phyloP scores from a whole-genome alignment of 2,888 invertebrate genomes.

The Ichneumoninae sp. region DNA sequence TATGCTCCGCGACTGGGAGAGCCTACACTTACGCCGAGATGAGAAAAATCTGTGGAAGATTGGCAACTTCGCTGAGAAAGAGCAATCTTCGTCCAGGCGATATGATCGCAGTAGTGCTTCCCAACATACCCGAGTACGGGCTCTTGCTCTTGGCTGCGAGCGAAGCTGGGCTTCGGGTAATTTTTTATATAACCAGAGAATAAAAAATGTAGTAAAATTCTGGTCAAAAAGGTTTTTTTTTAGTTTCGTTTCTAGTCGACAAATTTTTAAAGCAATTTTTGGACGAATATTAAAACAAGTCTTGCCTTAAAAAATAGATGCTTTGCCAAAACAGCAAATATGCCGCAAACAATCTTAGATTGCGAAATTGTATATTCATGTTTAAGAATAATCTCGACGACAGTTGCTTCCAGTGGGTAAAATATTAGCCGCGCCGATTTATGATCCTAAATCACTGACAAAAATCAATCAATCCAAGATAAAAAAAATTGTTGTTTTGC shows the following conservation, averaged over 20 bases:
- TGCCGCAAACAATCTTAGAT: not conserved
- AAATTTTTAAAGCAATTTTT: not conserved
- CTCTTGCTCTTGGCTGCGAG: constrained; percentile 72
- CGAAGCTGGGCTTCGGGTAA: constrained; percentile 74
- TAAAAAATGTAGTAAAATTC: too few species aligned
- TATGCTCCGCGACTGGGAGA: constrained; percentile 76
- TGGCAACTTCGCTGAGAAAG: constrained; percentile 78
- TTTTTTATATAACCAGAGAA: constrained; percentile 36
- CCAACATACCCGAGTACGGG: constrained; percentile 80
- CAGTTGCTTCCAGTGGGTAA: not conserved
- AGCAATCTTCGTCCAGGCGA: constrained; percentile 77
- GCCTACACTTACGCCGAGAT: constrained; percentile 78
- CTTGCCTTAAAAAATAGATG: too few species aligned
- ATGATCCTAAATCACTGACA: not conserved
- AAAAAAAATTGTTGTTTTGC: too few species aligned
- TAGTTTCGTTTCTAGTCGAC: too few species aligned
- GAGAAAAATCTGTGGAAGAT: constrained; percentile 70
- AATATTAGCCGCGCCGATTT: not conserved
- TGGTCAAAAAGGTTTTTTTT: too few species aligned
- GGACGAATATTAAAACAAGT: not conserved
- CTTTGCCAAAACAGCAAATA: too few species aligned
- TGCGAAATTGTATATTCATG: not conserved
- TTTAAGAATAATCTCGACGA: not conserved
- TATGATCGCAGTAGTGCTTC: constrained; percentile 78
- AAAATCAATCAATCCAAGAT: too few species aligned